These are phyloP conservation scores for Prochilodus magdalenae DNA, from an alignment of 2,113 vertebrate genomes.

Conservation along the genomic window DNA sequence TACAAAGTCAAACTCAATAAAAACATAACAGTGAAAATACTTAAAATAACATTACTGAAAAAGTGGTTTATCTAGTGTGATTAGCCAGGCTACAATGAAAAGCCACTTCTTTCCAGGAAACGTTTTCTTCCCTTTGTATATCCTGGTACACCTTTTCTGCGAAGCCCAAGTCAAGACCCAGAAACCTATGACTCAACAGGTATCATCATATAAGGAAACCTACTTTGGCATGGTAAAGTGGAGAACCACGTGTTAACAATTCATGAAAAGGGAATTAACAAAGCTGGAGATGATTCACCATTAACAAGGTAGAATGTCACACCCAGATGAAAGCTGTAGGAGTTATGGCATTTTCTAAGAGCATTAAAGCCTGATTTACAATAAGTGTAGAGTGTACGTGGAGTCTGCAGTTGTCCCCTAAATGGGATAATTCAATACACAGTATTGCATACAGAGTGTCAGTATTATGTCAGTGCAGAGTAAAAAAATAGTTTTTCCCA, in stretches of 20 bases:
- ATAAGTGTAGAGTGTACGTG: neutral
- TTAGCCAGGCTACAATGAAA: neutral
- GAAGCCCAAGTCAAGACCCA: neutral
- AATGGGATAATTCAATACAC: neutral
- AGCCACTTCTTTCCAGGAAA: neutral
- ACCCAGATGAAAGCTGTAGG: slow-evolving; percentile 1
- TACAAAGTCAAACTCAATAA: neutral
- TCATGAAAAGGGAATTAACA: too few species aligned
- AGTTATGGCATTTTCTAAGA: too few species aligned
- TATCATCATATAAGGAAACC: too few species aligned
- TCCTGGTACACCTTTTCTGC: neutral
- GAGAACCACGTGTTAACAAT: too few species aligned
- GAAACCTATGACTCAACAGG: neutral
- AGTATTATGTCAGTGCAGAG: neutral
- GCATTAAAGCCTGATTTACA: neutral
- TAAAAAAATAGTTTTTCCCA: neutral
- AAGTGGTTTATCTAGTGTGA: neutral
- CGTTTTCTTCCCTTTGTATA: neutral
- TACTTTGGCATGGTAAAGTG: too few species aligned
- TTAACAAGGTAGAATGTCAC: slow-evolving; percentile 25
- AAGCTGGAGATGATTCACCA: neutral
- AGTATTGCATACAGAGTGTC: neutral
- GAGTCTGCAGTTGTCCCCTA: neutral
- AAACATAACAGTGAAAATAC: neutral
- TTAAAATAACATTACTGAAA: neutral